Evolutionary conservation across 2,888 invertebrate genomes (phyloP).

Genomic region (Seira sanloemensis): DNA sequence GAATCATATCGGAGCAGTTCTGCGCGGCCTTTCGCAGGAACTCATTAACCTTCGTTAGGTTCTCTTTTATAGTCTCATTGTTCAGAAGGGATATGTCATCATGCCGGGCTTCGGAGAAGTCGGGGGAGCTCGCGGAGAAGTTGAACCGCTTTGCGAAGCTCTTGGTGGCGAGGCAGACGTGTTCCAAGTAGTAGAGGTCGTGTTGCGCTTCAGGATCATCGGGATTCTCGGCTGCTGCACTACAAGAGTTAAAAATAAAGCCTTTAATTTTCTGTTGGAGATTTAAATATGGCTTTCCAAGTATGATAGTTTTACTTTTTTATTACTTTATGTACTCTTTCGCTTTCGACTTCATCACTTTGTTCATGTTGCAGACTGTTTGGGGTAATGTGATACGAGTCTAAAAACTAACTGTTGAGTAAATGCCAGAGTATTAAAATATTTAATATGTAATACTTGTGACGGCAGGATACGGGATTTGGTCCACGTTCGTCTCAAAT

Average conservation of each 20-base stretch:
- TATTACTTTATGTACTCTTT: slow-evolving; percentile 49
- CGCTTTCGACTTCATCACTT: slow-evolving; percentile 79
- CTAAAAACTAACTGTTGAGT: background rate
- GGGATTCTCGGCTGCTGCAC: too few relatives aligned
- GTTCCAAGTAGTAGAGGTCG: slow-evolving; percentile 52
- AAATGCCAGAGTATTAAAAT: too few relatives aligned
- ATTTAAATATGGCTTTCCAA: too few relatives aligned
- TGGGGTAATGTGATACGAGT: background rate
- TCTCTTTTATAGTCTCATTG: background rate
- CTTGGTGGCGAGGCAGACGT: slow-evolving; percentile 59
- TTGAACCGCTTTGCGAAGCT: slow-evolving; percentile 63
- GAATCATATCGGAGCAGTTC: slow-evolving; percentile 85
- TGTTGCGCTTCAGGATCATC: slow-evolving; percentile 21
- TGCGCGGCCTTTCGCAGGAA: slow-evolving; percentile 80
- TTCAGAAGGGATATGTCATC: background rate
- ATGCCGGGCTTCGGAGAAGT: background rate
- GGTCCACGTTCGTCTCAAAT: slow-evolving; percentile 81
- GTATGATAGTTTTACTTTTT: too few relatives aligned
- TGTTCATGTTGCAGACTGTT: slow-evolving; percentile 87
- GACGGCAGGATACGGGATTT: slow-evolving; percentile 88
- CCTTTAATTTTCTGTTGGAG: too few relatives aligned
- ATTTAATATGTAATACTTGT: slow-evolving; percentile 77
- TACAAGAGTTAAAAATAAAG: too few relatives aligned
- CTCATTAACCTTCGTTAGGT: slow-evolving; percentile 31
- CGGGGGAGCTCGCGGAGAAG: slow-evolving; percentile 23